Conservation (phyloP, 2,797 vertebrate species). For the Enteromius viviparus region DNA sequence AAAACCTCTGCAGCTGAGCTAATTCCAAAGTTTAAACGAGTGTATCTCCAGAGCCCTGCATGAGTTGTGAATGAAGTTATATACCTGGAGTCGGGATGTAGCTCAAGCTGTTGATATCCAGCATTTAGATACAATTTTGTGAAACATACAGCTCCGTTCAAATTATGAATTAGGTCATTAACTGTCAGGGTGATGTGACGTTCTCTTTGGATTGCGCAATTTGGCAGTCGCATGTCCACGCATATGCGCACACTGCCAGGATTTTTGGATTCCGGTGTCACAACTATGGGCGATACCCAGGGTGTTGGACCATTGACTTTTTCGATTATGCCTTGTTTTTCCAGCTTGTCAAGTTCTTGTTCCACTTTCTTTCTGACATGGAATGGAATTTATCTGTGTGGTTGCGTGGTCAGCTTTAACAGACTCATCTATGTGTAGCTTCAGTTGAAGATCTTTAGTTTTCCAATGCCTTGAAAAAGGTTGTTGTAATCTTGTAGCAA, state of each 20-base stretch:
- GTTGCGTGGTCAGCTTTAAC: neutral
- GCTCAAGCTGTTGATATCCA: slow-evolving; percentile 39
- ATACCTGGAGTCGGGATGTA: slow-evolving; percentile 33
- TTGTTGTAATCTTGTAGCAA: neutral
- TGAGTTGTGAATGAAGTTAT: slow-evolving; percentile 39
- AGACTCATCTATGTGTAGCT: neutral
- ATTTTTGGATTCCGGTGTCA: neutral
- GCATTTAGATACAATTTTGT: slow-evolving; percentile 27
- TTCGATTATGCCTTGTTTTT: neutral
- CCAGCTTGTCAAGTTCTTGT: neutral
- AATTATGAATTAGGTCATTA: slow-evolving; percentile 8
- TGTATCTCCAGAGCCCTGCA: slow-evolving; percentile 32
- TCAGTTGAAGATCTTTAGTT: neutral
- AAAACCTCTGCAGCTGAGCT: slow-evolving; percentile 2
- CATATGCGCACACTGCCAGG: neutral
- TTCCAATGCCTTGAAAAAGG: neutral
- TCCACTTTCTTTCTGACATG: slow-evolving; percentile 7
- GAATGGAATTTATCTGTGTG: neutral
- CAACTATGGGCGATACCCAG: neutral
- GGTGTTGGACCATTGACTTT: neutral
- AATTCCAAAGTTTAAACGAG: slow-evolving; percentile 25
- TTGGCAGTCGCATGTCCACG: slow-evolving; percentile 10
- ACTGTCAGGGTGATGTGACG: slow-evolving; percentile 8
- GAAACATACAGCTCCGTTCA: slow-evolving; percentile 2
- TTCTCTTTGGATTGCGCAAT: slow-evolving; percentile 21